phyloP scores from a whole-genome alignment of 2,797 vertebrate genomes.

The Molossus molossus region DNA sequence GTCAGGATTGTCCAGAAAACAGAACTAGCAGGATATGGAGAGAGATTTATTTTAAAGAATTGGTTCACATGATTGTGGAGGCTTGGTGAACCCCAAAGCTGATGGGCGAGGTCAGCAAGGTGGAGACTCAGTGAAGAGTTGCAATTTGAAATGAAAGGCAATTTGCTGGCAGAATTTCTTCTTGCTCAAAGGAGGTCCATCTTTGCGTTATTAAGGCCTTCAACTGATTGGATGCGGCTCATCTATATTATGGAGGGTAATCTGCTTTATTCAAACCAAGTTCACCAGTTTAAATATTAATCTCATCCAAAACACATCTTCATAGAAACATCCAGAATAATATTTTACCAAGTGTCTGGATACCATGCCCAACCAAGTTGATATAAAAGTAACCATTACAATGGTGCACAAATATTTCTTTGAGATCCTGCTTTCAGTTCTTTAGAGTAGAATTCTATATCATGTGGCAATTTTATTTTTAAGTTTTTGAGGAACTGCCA shows the following conservation, averaged over 20 bases:
- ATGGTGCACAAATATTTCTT: not conserved
- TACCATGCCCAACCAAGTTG: not conserved
- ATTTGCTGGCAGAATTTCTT: not conserved
- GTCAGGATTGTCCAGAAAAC: not conserved
- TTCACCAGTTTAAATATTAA: not conserved
- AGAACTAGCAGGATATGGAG: not conserved
- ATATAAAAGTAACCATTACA: not conserved
- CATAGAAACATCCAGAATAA: not conserved
- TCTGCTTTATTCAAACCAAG: not conserved
- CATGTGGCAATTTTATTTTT: not conserved
- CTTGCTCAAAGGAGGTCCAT: not conserved
- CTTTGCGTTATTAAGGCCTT: not conserved
- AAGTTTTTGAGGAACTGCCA: not conserved
- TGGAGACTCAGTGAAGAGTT: not conserved
- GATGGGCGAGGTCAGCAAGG: not conserved
- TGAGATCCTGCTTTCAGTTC: not conserved
- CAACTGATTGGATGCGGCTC: not conserved
- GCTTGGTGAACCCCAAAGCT: not conserved
- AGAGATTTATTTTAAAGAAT: conserved; percentile 6
- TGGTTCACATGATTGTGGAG: not conserved
- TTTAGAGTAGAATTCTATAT: not conserved
- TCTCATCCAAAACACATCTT: not conserved
- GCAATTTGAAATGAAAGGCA: not conserved
- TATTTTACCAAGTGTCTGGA: not conserved
- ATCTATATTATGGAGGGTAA: not conserved